Evolutionary conservation across 1,140 invertebrate species (phyloP).

Genomic region (Cephus cinctus): DNA sequence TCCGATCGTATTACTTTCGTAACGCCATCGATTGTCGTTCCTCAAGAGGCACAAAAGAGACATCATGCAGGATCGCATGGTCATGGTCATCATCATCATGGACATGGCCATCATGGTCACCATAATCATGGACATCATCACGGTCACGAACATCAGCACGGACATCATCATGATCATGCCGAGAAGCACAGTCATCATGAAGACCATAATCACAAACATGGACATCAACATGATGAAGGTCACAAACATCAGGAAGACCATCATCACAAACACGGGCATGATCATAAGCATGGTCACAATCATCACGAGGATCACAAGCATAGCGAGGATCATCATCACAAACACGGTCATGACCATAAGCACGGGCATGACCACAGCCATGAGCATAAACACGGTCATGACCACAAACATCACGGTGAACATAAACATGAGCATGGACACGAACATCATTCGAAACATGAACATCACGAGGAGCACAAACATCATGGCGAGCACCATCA

Average conservation of each 20-base stretch:
- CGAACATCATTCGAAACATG: conserved; percentile 37
- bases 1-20: too few species aligned
- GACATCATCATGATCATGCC: conserved; percentile 22
- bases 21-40: too few species aligned
- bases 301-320: conserved; percentile 27
- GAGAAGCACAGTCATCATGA: conserved; percentile 27
- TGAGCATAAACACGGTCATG: conserved; percentile 33
- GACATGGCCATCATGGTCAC: neutral
- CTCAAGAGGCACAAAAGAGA: too few species aligned
- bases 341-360: conserved; percentile 26
- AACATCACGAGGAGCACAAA: conserved; percentile 43
- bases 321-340: conserved; percentile 30
- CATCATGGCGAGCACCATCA: conserved; percentile 41
- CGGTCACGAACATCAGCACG: neutral
- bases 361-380: conserved; percentile 36
- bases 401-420: conserved; percentile 32
- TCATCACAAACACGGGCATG: conserved; percentile 24
- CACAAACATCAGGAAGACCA: conserved; percentile 9
- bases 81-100: conserved; percentile 14
- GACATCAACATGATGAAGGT: conserved; percentile 17
- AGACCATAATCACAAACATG: conserved; percentile 14
- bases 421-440: conserved; percentile 40
- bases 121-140: neutral
- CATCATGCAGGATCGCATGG: conserved; percentile 21
- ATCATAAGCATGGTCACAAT: conserved; percentile 20